These are phyloP conservation scores for Amphiduros pacificus DNA, from an alignment of 2,888 invertebrate species.

Conservation along the genomic window DNA sequence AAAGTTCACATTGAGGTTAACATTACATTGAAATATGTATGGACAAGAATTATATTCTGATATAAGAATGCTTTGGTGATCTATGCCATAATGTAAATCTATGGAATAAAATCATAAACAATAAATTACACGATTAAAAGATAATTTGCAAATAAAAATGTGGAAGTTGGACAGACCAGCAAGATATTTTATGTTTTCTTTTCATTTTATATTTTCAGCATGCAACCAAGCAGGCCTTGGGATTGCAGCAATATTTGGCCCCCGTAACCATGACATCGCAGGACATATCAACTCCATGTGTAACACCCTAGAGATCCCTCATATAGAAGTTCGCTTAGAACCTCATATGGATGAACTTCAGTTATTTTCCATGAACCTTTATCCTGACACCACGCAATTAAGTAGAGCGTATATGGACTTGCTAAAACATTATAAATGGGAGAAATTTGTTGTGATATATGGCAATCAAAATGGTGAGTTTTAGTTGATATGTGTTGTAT, in stretches of 20 bases:
- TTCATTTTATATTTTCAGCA: conserved; percentile 38
- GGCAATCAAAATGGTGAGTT: conserved; percentile 28
- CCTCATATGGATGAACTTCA: conserved; percentile 18
- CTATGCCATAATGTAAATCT: too few relatives aligned
- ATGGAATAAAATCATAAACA: too few relatives aligned
- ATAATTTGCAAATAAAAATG: too few relatives aligned
- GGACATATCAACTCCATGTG: conserved; percentile 35
- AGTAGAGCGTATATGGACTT: conserved; percentile 28
- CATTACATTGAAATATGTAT: too few relatives aligned
- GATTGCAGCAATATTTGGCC: conserved; percentile 33
- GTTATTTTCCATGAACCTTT: conserved; percentile 32
- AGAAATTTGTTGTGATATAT: conserved; percentile 31
- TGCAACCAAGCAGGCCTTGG: conserved; percentile 45
- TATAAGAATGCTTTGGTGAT: too few relatives aligned
- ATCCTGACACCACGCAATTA: conserved; percentile 27
- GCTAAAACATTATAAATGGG: conserved; percentile 29
- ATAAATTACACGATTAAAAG: too few relatives aligned
- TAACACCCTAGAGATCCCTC: conserved; percentile 32
- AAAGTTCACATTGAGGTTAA: too few relatives aligned
- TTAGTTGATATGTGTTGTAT: too few relatives aligned
- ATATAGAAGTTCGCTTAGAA: conserved; percentile 25
- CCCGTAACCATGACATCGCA: conserved; percentile 21
- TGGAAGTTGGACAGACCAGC: too few relatives aligned
- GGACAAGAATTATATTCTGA: too few relatives aligned
- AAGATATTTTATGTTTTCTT: too few relatives aligned